Evolutionary conservation across 2,888 invertebrate genomes (phyloP).

Genomic region (Yponomeuta sedellus): DNA sequence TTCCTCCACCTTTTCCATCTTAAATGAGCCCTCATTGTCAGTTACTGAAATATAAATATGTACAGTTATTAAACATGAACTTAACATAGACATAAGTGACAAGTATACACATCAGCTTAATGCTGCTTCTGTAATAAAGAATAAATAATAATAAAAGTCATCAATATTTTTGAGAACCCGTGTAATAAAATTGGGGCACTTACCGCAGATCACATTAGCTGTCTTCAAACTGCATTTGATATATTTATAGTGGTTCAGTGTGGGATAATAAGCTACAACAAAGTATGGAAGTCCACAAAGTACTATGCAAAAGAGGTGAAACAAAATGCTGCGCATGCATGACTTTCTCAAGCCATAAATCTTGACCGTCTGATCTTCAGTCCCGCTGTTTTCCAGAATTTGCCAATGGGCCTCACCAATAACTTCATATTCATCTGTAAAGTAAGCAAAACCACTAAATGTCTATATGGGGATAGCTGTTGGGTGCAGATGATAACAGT

Average conservation of each 20-base stretch:
- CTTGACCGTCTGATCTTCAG: slow-evolving; percentile 63
- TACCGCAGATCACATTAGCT: slow-evolving; percentile 76
- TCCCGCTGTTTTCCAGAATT: slow-evolving; percentile 62
- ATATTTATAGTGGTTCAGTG: slow-evolving; percentile 70
- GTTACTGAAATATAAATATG: slow-evolving; percentile 50
- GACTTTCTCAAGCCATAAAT: slow-evolving; percentile 73
- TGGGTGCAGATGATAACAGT: slow-evolving; percentile 25
- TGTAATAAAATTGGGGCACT: slow-evolving; percentile 27
- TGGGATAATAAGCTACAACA: slow-evolving; percentile 74
- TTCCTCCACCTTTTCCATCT: slow-evolving; percentile 56
- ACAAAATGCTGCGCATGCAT: slow-evolving; percentile 56
- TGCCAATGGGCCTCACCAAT: slow-evolving; percentile 75
- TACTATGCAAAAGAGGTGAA: slow-evolving; percentile 66
- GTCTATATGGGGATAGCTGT: slow-evolving; percentile 36
- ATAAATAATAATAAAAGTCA: not conserved
- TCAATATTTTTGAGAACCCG: not conserved
- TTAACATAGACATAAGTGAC: too few relatives aligned
- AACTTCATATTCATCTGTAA: slow-evolving; percentile 74
- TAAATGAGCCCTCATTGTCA: slow-evolving; percentile 61
- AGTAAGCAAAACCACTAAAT: slow-evolving; percentile 32
- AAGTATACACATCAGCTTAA: too few relatives aligned
- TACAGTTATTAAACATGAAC: not conserved
- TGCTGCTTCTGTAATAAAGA: too few relatives aligned
- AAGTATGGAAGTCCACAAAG: slow-evolving; percentile 76
- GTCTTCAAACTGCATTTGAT: slow-evolving; percentile 72